phyloP scores from a whole-genome alignment of 2,797 vertebrate genomes.

The Selene dorsalis region DNA sequence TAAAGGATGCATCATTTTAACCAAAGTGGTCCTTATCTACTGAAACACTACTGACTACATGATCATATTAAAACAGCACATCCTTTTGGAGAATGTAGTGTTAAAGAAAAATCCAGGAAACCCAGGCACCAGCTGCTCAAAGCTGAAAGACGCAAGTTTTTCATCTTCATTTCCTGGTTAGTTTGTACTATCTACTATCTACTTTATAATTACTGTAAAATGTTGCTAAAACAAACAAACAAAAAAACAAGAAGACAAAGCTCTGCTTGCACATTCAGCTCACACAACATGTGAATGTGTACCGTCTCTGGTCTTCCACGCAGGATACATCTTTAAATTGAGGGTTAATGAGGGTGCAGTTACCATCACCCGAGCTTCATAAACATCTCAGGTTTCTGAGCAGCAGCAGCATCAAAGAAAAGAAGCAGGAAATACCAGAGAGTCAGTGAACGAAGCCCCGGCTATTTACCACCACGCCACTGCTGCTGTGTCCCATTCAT shows the following conservation, averaged over 20 bases:
- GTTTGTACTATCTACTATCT: conserved; percentile 8
- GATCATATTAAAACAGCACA: background rate
- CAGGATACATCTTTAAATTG: conserved; percentile 25
- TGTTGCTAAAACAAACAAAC: background rate
- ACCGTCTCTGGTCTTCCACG: conserved; percentile 11
- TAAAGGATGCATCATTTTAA: conserved; percentile 5
- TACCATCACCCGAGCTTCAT: conserved; percentile 29
- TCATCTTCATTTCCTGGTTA: conserved; percentile 8
- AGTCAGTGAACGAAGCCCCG: conserved; percentile 51
- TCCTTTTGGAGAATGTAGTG: background rate
- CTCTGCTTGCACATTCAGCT: background rate
- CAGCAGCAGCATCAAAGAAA: conserved; percentile 63
- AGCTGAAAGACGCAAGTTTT: conserved; percentile 4
- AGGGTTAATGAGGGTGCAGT: conserved; percentile 30
- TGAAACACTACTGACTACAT: background rate
- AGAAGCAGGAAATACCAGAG: conserved; percentile 69
- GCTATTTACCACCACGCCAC: conserved; percentile 55
- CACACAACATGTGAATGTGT: background rate
- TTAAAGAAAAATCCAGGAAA: background rate
- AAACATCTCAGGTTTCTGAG: conserved; percentile 69
- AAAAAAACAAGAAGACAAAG: too few relatives aligned
- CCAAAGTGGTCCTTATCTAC: background rate
- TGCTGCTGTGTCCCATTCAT: conserved; percentile 32
- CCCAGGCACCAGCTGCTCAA: background rate
- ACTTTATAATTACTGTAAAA: background rate